These are phyloP conservation scores for Neocloeon triangulifer DNA, from an alignment of 1,140 invertebrate species.

Conservation along the genomic window DNA sequence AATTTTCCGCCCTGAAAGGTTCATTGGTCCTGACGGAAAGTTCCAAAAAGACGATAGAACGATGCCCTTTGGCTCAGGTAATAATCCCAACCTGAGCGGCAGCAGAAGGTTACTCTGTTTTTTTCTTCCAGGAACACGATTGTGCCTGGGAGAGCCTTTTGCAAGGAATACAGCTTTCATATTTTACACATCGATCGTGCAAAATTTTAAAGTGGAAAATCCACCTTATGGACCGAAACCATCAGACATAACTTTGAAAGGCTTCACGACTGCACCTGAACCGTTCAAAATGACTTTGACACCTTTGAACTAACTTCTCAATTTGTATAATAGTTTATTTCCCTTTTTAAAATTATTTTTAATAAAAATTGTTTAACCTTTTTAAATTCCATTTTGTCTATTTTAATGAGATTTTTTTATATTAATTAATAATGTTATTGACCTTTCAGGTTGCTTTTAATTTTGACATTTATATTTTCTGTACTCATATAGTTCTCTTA, in stretches of 20 bases:
- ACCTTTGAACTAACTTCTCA: too few relatives aligned
- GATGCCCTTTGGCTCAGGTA: constrained; percentile 44
- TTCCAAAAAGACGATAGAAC: constrained; percentile 22
- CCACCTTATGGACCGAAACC: constrained; percentile 12
- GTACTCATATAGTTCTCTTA: too few relatives aligned
- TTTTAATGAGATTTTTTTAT: too few relatives aligned
- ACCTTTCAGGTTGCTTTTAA: too few relatives aligned
- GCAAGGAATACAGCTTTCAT: constrained; percentile 20
- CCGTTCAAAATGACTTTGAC: constrained; percentile 11
- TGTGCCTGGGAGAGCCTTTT: constrained; percentile 19
- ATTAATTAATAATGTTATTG: too few relatives aligned
- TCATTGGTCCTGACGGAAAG: constrained; percentile 20
- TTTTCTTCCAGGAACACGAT: constrained; percentile 12
- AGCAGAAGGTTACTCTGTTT: too few relatives aligned
- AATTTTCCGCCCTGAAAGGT: constrained; percentile 48
- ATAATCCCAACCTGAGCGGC: too few relatives aligned
- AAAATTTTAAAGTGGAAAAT: constrained; percentile 17
- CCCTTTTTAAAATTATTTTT: too few relatives aligned
- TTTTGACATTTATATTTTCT: too few relatives aligned
- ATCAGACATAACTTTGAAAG: constrained; percentile 14
- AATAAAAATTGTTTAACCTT: too few relatives aligned
- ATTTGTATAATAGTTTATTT: too few relatives aligned
- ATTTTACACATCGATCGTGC: constrained; percentile 17
- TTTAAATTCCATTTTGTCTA: too few relatives aligned
- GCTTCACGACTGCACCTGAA: constrained; percentile 17